phyloP scores from a whole-genome alignment of 2,888 invertebrate genomes.

The Phortica okadai region DNA sequence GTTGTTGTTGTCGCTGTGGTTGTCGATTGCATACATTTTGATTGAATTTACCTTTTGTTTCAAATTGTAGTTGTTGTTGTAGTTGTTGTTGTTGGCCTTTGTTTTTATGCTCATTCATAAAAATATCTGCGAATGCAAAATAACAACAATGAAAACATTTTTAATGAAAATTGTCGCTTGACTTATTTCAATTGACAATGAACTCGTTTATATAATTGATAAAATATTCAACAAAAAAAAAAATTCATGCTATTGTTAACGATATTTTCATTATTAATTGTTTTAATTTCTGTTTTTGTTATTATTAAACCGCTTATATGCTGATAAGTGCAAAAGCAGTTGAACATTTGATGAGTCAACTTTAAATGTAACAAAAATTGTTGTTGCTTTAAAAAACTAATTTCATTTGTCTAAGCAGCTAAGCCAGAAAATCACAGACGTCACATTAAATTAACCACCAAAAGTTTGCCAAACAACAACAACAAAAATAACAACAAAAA shows the following conservation, averaged over 20 bases:
- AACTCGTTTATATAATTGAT: conserved; percentile 44
- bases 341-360: not conserved
- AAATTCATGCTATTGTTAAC: not conserved
- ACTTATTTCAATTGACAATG: conserved; percentile 50
- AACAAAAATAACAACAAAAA: conserved; percentile 36
- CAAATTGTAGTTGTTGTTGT: conserved; percentile 47
- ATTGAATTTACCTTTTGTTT: conserved; percentile 69
- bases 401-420: conserved; percentile 57
- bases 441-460: conserved; percentile 35
- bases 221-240: not conserved
- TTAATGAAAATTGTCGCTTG: conserved; percentile 73
- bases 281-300: not conserved
- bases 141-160: conserved; percentile 66
- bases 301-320: no score
- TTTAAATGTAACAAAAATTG: not conserved
- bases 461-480: conserved; percentile 34
- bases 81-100: conserved; percentile 26
- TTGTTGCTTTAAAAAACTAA: conserved; percentile 23
- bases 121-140: conserved; percentile 38
- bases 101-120: conserved; percentile 60
- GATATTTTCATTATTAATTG: not conserved
- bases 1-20: conserved; percentile 33
- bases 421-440: conserved; percentile 44
- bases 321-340: no score
- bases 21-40: conserved; percentile 55